phyloP scores from a whole-genome alignment of 2,113 vertebrate species.

The Hiodon tergisus region DNA sequence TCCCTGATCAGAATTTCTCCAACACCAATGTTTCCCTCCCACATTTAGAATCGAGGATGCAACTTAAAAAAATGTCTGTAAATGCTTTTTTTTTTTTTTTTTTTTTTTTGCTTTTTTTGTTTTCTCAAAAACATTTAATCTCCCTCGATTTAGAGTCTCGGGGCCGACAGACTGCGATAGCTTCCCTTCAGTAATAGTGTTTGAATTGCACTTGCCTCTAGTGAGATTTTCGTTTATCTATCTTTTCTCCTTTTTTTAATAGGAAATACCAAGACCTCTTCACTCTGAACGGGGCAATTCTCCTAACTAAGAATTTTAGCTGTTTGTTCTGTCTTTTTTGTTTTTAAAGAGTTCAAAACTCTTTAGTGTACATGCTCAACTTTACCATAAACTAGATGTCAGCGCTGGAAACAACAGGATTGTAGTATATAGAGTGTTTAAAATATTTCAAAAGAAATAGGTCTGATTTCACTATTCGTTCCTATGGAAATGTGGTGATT shows the following conservation, averaged over 20 bases:
- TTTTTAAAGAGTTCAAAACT: constrained; percentile 61
- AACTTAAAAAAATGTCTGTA: constrained; percentile 64
- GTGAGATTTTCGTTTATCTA: constrained; percentile 61
- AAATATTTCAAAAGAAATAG: constrained; percentile 45
- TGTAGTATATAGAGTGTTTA: constrained; percentile 21
- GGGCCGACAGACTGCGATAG: constrained; percentile 97
- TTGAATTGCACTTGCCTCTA: constrained; percentile 99
- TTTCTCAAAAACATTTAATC: constrained; percentile 61
- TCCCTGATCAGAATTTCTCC: constrained; percentile 73
- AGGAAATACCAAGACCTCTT: constrained; percentile 52
- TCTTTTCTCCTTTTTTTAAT: constrained; percentile 58
- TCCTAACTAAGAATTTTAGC: constrained; percentile 55
- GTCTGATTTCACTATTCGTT: constrained; percentile 49
- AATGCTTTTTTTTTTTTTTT: constrained; percentile 68
- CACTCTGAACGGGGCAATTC: constrained; percentile 55
- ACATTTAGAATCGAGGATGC: constrained; percentile 74
- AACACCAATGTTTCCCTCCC: constrained; percentile 64
- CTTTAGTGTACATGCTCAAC: constrained; percentile 51
- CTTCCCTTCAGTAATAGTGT: constrained; percentile 89
- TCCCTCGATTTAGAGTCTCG: constrained; percentile 99
- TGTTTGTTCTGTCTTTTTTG: constrained; percentile 22
- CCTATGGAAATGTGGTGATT: constrained; percentile 63
- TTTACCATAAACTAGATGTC: constrained; percentile 58
- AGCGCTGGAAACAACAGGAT: constrained; percentile 44
- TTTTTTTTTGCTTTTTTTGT: constrained; percentile 71